phyloP scores from a whole-genome alignment of 2,888 invertebrate genomes.

The Salpingus planirostris region DNA sequence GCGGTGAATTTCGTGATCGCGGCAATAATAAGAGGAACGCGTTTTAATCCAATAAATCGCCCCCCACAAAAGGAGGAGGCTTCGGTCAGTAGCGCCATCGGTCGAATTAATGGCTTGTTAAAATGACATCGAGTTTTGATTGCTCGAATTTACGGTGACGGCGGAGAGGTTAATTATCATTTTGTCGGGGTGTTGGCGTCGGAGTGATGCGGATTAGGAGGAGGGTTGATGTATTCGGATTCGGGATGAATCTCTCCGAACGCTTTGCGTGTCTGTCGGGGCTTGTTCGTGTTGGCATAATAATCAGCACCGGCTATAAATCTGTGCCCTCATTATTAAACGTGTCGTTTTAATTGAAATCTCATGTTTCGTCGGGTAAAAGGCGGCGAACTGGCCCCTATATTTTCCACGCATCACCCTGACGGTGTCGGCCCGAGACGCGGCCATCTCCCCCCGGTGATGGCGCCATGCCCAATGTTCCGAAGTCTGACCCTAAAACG shows the following conservation, averaged over 20 bases:
- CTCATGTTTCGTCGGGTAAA: constrained; percentile 45
- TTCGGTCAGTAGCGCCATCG: neutral
- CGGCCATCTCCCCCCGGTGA: too few species aligned
- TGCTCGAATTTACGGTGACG: neutral
- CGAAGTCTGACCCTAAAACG: too few species aligned
- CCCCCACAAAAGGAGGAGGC: too few species aligned
- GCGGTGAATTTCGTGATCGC: too few species aligned
- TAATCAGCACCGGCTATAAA: constrained; percentile 35
- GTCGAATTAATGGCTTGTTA: neutral
- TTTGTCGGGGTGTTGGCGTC: too few species aligned
- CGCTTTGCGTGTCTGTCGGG: constrained; percentile 28
- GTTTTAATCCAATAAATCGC: too few species aligned
- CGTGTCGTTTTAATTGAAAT: constrained; percentile 55
- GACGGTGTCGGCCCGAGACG: too few species aligned
- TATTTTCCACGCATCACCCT: constrained; percentile 16
- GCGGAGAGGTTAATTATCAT: too few species aligned
- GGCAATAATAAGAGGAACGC: too few species aligned
- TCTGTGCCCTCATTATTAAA: constrained; percentile 48
- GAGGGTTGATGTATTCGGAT: too few species aligned
- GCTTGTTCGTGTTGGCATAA: constrained; percentile 24
- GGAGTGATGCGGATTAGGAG: too few species aligned
- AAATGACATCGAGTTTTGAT: neutral
- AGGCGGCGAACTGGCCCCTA: constrained; percentile 26
- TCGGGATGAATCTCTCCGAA: constrained; percentile 11
- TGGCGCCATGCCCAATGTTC: too few species aligned